Conservation (phyloP, 1,140 invertebrate species). For the Leucophenga varia region DNA sequence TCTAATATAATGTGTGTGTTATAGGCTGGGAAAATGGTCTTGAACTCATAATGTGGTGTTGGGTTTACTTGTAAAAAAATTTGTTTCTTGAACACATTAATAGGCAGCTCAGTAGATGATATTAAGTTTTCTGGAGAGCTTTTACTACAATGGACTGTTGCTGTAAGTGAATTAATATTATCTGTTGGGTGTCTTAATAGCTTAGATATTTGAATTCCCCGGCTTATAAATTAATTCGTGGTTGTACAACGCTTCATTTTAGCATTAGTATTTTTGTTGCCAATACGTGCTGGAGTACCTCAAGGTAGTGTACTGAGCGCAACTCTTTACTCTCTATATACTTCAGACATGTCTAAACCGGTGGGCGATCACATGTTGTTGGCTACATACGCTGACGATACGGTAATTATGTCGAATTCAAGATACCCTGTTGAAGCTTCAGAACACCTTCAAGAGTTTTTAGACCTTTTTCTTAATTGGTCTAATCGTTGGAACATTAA, state of each 20-base stretch:
- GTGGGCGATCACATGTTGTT: no score
- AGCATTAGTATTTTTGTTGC: conserved; percentile 42
- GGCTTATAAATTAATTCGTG: conserved; percentile 33
- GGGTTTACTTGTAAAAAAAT: background rate
- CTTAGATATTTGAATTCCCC: conserved; percentile 17
- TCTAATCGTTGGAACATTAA: no score
- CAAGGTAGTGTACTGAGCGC: no score
- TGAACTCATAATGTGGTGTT: conserved; percentile 1
- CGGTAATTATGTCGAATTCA: no score
- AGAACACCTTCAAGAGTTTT: no score
- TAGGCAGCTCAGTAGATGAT: background rate
- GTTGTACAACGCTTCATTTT: conserved; percentile 51
- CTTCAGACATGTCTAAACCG: no score
- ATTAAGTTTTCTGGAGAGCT: background rate
- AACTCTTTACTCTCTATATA: no score
- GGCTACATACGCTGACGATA: no score
- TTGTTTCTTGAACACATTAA: conserved; percentile 17
- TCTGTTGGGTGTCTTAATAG: background rate
- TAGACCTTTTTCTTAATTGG: no score
- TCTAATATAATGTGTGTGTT: conserved; percentile 10
- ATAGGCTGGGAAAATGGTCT: conserved; percentile 6
- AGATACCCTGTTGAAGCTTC: no score
- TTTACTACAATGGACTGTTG: background rate
- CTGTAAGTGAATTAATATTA: background rate
- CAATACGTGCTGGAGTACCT: no score